These are phyloP conservation scores for Dendrolimus pini DNA, from an alignment of 2,888 invertebrate species.

Conservation along the genomic window DNA sequence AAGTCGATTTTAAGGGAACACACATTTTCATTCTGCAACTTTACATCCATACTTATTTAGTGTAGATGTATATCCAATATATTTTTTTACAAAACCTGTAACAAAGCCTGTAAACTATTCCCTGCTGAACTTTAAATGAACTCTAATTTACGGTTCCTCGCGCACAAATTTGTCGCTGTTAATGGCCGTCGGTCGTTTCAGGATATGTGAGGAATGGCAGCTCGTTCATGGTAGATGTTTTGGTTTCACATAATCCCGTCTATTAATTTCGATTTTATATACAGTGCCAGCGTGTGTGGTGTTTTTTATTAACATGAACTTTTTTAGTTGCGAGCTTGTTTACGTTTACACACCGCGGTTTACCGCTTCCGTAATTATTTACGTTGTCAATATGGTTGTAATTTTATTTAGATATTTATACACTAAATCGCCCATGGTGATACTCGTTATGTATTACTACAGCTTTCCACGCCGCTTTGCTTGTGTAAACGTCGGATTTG, in stretches of 20 bases:
- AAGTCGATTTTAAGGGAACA: too few relatives aligned
- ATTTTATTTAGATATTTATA: too few relatives aligned
- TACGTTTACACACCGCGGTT: slow-evolving; percentile 8
- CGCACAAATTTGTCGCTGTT: slow-evolving; percentile 60
- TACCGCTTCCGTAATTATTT: neutral
- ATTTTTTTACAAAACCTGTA: too few relatives aligned
- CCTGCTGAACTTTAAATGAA: slow-evolving; percentile 57
- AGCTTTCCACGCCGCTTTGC: too few relatives aligned
- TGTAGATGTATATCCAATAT: too few relatives aligned
- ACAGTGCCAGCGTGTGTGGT: slow-evolving; percentile 15
- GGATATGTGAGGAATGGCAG: slow-evolving; percentile 40
- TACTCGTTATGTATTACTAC: neutral
- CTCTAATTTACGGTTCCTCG: slow-evolving; percentile 45
- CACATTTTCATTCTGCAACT: too few relatives aligned
- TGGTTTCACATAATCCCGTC: slow-evolving; percentile 46
- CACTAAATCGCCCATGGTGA: neutral
- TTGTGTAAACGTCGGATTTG: too few relatives aligned
- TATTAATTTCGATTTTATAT: slow-evolving; percentile 37
- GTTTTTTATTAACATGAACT: slow-evolving; percentile 26
- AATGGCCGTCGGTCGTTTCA: slow-evolving; percentile 33
- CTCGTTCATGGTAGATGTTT: slow-evolving; percentile 39
- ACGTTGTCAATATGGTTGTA: neutral
- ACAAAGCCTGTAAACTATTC: slow-evolving; percentile 3
- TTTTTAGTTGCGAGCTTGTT: slow-evolving; percentile 22
- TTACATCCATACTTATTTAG: too few relatives aligned